These are phyloP conservation scores for Osmerus eperlanus DNA, from an alignment of 2,113 vertebrate genomes.

Conservation along the genomic window DNA sequence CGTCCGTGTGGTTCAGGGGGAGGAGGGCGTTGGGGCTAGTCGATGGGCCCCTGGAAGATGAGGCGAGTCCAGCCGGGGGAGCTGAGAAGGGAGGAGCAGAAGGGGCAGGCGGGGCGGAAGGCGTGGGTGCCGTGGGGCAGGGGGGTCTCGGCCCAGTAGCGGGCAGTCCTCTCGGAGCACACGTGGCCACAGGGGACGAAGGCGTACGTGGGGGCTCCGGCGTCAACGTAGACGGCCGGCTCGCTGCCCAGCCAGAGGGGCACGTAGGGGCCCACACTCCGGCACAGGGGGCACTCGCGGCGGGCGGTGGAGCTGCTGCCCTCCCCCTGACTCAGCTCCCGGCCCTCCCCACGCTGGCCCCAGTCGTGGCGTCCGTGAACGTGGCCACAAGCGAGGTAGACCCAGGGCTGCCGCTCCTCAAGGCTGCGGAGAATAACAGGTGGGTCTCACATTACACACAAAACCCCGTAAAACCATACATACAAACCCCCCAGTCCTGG, in stretches of 20 bases:
- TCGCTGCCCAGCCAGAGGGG: conserved; percentile 96
- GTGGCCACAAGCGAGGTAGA: conserved; percentile 92
- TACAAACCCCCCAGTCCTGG: not conserved
- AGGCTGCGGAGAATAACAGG: conserved; percentile 63
- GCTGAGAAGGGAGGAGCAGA: conserved; percentile 88
- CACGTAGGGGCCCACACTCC: conserved; percentile 91
- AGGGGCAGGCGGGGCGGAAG: conserved; percentile 94
- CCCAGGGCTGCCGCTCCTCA: conserved; percentile 98
- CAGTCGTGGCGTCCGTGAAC: conserved; percentile 98
- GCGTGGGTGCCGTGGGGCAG: conserved; percentile 96
- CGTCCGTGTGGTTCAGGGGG: no score
- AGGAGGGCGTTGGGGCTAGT: conserved; percentile 67
- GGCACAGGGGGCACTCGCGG: conserved; percentile 93
- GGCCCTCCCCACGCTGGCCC: conserved; percentile 70
- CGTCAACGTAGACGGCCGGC: conserved; percentile 91
- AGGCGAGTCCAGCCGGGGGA: conserved; percentile 86
- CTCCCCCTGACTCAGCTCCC: conserved; percentile 32
- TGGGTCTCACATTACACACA: not conserved
- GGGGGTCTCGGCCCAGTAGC: conserved; percentile 93
- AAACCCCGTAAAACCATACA: not conserved
- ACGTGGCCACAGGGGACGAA: conserved; percentile 96
- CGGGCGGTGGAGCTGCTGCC: conserved; percentile 67
- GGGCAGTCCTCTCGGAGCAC: conserved; percentile 91
- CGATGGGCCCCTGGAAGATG: conserved; percentile 96
- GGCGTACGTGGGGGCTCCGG: conserved; percentile 87